A percentile compares a stretch with the other conserved stretches of the same genome.
Conservation (phyloP, 2,888 invertebrate genomes). For the Drosophila emarginata region DNA sequence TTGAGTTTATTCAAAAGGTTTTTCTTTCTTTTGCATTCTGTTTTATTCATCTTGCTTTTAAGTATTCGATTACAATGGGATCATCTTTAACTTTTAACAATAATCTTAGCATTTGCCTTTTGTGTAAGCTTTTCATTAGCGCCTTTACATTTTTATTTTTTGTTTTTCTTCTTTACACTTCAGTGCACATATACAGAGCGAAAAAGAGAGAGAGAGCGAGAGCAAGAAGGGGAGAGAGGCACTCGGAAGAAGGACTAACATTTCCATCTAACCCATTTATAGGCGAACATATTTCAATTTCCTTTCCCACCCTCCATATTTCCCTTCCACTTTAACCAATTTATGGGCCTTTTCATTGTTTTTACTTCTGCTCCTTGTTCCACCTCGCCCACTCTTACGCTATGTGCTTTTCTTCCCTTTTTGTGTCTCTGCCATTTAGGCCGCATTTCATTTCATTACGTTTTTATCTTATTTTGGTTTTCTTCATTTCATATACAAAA, state of each 20-base stretch:
- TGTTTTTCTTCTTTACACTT: slow-evolving; percentile 52
- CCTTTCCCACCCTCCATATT: slow-evolving; percentile 18
- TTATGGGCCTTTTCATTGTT: slow-evolving; percentile 41
- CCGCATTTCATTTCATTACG: slow-evolving; percentile 76
- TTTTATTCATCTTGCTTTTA: slow-evolving; percentile 21
- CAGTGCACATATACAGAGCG: slow-evolving; percentile 47
- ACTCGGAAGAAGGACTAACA: slow-evolving; percentile 16
- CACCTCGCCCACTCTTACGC: background rate
- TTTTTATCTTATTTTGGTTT: slow-evolving; percentile 70
- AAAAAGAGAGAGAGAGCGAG: background rate
- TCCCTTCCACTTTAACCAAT: slow-evolving; percentile 21
- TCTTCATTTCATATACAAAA: slow-evolving; percentile 9
- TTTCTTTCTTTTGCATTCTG: background rate
- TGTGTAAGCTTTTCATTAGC: slow-evolving; percentile 62
- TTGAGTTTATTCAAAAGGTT: slow-evolving; percentile 8
- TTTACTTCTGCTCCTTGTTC: slow-evolving; percentile 6
- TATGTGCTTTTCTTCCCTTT: background rate
- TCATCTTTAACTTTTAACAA: slow-evolving; percentile 28
- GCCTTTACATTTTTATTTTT: slow-evolving; percentile 23
- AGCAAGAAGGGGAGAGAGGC: background rate
- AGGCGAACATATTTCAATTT: slow-evolving; percentile 69
- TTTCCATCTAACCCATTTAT: slow-evolving; percentile 66
- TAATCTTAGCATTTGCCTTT: slow-evolving; percentile 29
- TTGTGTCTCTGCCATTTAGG: slow-evolving; percentile 61
- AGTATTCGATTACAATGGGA: slow-evolving; percentile 41